phyloP scores from a whole-genome alignment of 1,140 invertebrate species.

The Dendroctonus valens region DNA sequence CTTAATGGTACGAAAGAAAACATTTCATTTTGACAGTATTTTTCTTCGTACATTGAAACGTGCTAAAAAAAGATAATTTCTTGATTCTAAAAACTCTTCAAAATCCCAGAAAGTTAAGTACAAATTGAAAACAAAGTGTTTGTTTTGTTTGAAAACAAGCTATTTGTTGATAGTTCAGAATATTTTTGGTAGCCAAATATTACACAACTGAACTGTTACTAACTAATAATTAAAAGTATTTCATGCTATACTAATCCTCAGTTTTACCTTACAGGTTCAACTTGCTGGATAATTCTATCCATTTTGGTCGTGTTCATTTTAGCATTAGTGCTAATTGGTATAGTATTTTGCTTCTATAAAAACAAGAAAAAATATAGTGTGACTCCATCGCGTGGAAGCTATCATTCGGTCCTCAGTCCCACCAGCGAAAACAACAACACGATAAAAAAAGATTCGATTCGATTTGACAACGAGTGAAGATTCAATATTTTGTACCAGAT shows the following conservation, averaged over 20 bases:
- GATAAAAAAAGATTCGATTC: conserved; percentile 29
- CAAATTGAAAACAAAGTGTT: too few species aligned
- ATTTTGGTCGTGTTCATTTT: conserved; percentile 12
- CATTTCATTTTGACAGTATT: too few species aligned
- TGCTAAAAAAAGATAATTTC: too few species aligned
- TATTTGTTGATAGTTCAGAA: too few species aligned
- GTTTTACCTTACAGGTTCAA: conserved; percentile 10
- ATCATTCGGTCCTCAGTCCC: conserved; percentile 28
- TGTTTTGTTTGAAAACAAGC: too few species aligned
- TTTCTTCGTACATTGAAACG: too few species aligned
- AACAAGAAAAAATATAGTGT: conserved; percentile 32
- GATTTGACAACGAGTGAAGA: conserved; percentile 14
- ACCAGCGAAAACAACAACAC: conserved; percentile 34
- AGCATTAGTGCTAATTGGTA: neutral
- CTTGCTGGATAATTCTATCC: conserved; percentile 17
- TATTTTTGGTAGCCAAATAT: too few species aligned
- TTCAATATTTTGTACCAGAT: too few species aligned
- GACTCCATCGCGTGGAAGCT: conserved; percentile 23
- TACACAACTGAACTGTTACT: neutral
- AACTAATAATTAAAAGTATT: neutral
- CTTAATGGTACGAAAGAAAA: too few species aligned
- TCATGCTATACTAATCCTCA: neutral
- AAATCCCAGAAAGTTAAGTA: too few species aligned
- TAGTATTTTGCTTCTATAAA: conserved; percentile 20
- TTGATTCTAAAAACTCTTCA: too few species aligned